Conservation (phyloP, 2,888 invertebrate genomes). For the Patella ulyssiponensis region DNA sequence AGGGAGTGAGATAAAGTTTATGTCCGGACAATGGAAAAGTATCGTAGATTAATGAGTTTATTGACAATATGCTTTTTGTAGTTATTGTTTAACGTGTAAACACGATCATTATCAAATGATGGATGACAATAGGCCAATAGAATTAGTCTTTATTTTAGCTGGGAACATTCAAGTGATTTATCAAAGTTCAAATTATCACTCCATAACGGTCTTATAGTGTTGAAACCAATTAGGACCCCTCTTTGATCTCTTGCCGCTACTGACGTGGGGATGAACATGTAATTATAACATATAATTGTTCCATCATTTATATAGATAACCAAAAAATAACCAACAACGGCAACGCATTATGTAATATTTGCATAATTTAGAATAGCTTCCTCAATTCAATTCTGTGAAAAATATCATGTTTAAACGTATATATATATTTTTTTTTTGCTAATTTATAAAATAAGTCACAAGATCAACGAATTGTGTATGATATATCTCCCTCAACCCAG, state of each 20-base stretch:
- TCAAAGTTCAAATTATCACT: background rate
- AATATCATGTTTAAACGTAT: no score
- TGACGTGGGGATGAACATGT: no score
- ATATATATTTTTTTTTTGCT: no score
- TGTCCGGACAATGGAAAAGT: background rate
- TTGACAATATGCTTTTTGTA: background rate
- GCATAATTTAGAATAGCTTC: no score
- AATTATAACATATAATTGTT: no score
- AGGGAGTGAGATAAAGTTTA: background rate
- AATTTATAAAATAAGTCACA: no score
- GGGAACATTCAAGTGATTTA: background rate
- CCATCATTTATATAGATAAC: no score
- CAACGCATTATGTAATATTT: no score
- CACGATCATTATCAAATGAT: conserved; percentile 1
- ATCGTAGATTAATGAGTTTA: background rate
- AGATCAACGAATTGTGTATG: no score
- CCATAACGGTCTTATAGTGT: background rate
- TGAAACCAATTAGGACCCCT: background rate
- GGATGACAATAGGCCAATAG: background rate
- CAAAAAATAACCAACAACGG: no score
- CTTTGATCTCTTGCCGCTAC: background rate
- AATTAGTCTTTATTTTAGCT: background rate
- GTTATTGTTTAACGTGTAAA: conserved; percentile 2
- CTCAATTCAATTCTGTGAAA: no score
- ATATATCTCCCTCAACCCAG: no score